Conservation (phyloP, 2,797 vertebrate genomes). For the Cyprinella venusta region DNA sequence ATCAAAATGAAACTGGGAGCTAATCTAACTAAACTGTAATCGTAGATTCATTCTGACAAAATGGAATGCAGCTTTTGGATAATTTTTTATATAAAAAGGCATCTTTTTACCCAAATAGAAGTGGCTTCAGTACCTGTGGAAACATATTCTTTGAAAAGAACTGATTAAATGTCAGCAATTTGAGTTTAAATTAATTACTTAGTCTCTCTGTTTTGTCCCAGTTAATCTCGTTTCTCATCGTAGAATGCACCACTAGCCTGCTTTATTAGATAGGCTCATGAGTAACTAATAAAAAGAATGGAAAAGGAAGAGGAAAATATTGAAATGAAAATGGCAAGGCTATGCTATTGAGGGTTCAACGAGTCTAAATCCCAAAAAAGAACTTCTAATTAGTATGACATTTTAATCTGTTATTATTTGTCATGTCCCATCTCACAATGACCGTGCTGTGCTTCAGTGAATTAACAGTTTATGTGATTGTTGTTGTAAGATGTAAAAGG, state of each 20-base stretch:
- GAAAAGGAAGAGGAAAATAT: background rate
- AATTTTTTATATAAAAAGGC: background rate
- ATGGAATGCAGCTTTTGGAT: slow-evolving; percentile 5
- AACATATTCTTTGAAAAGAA: slow-evolving; percentile 13
- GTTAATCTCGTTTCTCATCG: slow-evolving; percentile 10
- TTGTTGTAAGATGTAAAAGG: background rate
- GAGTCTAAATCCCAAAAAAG: background rate
- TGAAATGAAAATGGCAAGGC: background rate
- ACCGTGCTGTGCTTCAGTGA: background rate
- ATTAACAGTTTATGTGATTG: slow-evolving; percentile 1
- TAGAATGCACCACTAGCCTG: background rate
- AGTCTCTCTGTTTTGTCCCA: slow-evolving; percentile 4
- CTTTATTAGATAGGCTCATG: background rate
- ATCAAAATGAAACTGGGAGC: background rate
- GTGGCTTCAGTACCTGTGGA: background rate
- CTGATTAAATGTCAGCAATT: slow-evolving; percentile 29
- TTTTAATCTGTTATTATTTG: slow-evolving; percentile 19
- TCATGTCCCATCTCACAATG: background rate
- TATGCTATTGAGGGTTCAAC: slow-evolving; percentile 7
- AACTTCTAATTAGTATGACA: background rate
- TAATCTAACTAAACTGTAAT: slow-evolving; percentile 32
- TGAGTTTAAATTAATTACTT: slow-evolving; percentile 12
- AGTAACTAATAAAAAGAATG: slow-evolving; percentile 4
- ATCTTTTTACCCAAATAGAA: background rate
- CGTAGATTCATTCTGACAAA: slow-evolving; percentile 20